A percentile compares a stretch with the other conserved stretches of the same genome.
phyloP scores from a whole-genome alignment of 1,140 invertebrate genomes.

The Psix sp. region DNA sequence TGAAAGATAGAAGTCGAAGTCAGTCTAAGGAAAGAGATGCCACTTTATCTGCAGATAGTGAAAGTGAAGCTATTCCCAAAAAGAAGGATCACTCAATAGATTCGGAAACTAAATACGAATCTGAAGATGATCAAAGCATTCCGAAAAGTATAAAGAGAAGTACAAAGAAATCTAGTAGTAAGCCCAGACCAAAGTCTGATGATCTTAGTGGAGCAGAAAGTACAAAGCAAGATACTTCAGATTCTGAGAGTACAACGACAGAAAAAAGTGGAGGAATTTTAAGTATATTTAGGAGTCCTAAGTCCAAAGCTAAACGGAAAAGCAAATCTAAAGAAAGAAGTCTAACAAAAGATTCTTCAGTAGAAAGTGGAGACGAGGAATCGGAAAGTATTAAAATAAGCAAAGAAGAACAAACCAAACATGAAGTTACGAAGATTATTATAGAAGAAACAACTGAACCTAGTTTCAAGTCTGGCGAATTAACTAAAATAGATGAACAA shows the following conservation, averaged over 20 bases:
- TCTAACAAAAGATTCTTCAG: conserved; percentile 62
- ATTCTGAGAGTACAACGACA: conserved; percentile 44
- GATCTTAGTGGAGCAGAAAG: conserved; percentile 33
- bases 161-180: too few species aligned
- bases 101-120: not conserved
- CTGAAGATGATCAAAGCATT: conserved; percentile 15
- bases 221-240: conserved; percentile 40
- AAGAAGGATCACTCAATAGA: too few species aligned
- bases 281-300: conserved; percentile 71
- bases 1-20: conserved; percentile 64
- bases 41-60: not conserved
- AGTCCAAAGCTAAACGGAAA: conserved; percentile 63
- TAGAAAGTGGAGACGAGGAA: conserved; percentile 71
- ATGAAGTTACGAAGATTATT: not conserved
- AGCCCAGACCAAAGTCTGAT: conserved; percentile 21
- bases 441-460: not conserved
- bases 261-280: conserved; percentile 68
- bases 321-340: conserved; percentile 67
- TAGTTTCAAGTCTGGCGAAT: conserved; percentile 2
- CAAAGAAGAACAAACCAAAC: not conserved
- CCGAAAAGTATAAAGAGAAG: conserved; percentile 2
- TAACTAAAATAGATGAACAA: conserved; percentile 31
- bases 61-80: too few species aligned
- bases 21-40: conserved; percentile 60
- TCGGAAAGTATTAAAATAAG: conserved; percentile 45